Percentiles rank a stretch among this genome's conserved stretches.
These are phyloP conservation scores for Phenacoccus solenopsis DNA, from an alignment of 1,140 invertebrate species.

Conservation along the genomic window DNA sequence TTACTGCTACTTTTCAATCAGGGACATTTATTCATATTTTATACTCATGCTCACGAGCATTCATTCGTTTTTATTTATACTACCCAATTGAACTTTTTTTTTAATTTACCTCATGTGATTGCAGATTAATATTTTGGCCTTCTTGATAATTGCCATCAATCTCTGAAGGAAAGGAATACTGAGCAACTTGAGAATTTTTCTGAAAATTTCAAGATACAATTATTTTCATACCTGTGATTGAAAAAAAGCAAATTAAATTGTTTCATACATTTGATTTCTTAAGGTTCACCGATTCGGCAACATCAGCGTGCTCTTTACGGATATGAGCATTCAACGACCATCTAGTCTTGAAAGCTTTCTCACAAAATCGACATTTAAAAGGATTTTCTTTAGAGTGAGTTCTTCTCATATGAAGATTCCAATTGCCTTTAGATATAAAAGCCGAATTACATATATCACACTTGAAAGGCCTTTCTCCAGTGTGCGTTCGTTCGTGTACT, in stretches of 20 bases:
- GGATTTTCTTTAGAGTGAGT: constrained; percentile 59
- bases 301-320: constrained; percentile 44
- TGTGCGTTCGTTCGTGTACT: constrained; percentile 36
- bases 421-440: constrained; percentile 46
- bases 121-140: too few relatives aligned
- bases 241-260: background rate
- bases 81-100: too few relatives aligned
- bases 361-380: constrained; percentile 56
- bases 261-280: background rate
- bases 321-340: constrained; percentile 40
- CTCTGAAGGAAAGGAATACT: too few relatives aligned
- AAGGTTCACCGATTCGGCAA: background rate
- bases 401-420: constrained; percentile 47
- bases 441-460: constrained; percentile 42
- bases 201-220: too few relatives aligned
- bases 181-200: too few relatives aligned
- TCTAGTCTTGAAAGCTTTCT: constrained; percentile 50
- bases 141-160: too few relatives aligned
- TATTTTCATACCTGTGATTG: too few relatives aligned
- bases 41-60: too few relatives aligned
- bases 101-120: too few relatives aligned
- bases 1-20: too few relatives aligned
- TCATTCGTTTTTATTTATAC: too few relatives aligned
- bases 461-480: constrained; percentile 35
- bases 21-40: too few relatives aligned